Evolutionary conservation across 1,140 invertebrate species (phyloP).

Genomic region (Pemphigus obesinymphae): DNA sequence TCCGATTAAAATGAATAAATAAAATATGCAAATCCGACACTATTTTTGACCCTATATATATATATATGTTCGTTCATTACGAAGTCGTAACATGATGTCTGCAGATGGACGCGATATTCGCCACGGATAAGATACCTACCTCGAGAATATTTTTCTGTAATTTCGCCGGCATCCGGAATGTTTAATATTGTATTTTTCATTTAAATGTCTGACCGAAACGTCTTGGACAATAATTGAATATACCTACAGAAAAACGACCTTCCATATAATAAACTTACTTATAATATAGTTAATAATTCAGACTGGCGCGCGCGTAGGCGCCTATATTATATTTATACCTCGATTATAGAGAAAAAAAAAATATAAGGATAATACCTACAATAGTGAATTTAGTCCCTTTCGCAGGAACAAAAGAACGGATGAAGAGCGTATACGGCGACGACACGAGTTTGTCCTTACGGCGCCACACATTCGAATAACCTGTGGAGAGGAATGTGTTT

Average conservation of each 20-base stretch:
- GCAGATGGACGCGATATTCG: background rate
- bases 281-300: background rate
- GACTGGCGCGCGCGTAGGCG: background rate
- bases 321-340: background rate
- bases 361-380: background rate
- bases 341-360: background rate
- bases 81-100: conserved; percentile 23
- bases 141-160: background rate
- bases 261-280: no score
- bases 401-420: background rate
- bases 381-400: conserved; percentile 2
- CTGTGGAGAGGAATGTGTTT: conserved; percentile 7
- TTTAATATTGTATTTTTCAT: conserved; percentile 7
- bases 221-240: background rate
- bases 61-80: conserved; percentile 6
- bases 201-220: background rate
- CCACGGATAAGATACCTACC: background rate
- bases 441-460: background rate
- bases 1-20: conserved; percentile 4
- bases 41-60: background rate
- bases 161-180: background rate
- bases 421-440: background rate
- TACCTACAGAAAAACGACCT: background rate
- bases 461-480: background rate
- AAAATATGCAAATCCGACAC: background rate